Base-by-base conservation (phyloP, 2,797 vertebrate species). In the Halcyon badia region DNA sequence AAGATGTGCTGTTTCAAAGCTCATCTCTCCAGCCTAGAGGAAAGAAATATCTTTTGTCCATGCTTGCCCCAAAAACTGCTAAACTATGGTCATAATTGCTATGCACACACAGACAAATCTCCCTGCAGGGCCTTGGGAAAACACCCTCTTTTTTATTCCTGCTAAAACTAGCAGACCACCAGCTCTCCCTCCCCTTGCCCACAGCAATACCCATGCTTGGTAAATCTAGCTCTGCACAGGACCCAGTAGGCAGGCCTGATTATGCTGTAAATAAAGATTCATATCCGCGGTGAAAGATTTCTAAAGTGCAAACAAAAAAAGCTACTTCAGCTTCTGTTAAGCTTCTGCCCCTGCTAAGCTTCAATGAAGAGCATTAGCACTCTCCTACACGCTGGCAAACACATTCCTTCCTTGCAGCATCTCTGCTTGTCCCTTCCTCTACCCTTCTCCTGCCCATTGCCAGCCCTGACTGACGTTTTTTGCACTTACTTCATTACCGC, bases 401-500 rank as follows among this genome's bases (percentile, higher is more conserved):
- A 6, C 37, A 17, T 72, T 5, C 21, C 44, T 78, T 14, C 18
- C 56, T 64, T 6, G 2, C 80, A 61, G 20, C 16, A 22, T n/a
- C 73, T 41, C 48, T 73, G 39, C 58, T 31, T 22, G 14, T 44
- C 61, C 61, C 31, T 42, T 31, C 46, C 83, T 68, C 62, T 4
- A 26, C 85, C 24, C 18, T 33, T 75, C 69, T 65, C 76, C 73
- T 86, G 49, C 75, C 51, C 83, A 8, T 3, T 82, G 51, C 76
- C 51, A 90, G 62, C 17, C 85, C 68, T 71, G 65, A 83, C 11
- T 70, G 94, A 80, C 24, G 10, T 49, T 77, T 91, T 51, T 17
- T 65, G 37, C 16, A 25, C 24, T 85, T 68, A 19, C 84, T 96
- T 91, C 82, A 91, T 96, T 86, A 93, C 54, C 44, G 44, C 10